A percentile compares a stretch with the other conserved stretches of the same genome.
Evolutionary conservation across 1,140 invertebrate species (phyloP).

Genomic region (Rhyzopertha dominica): DNA sequence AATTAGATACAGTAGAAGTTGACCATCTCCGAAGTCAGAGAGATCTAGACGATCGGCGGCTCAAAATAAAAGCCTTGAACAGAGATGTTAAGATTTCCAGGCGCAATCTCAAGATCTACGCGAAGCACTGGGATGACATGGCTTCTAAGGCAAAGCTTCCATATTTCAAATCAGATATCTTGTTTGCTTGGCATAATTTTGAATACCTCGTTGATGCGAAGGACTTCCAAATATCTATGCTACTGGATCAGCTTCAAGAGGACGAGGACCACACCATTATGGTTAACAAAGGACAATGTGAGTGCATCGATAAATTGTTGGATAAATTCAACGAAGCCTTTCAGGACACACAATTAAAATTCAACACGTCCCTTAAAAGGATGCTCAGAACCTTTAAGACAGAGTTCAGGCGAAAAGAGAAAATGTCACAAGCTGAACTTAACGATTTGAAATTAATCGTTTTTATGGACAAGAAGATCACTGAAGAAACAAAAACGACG

Average conservation of each 20-base stretch:
- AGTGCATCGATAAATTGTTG: constrained; percentile 34
- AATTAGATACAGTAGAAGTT: too few species aligned
- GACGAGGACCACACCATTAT: constrained; percentile 34
- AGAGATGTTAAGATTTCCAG: constrained; percentile 33
- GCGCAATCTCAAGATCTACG: constrained; percentile 27
- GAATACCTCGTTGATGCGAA: constrained; percentile 37
- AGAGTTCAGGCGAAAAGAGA: too few species aligned
- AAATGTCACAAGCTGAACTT: too few species aligned
- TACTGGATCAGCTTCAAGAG: constrained; percentile 36
- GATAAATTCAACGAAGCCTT: constrained; percentile 28
- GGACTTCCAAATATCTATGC: constrained; percentile 37
- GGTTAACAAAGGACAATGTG: constrained; percentile 27
- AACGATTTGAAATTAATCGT: too few species aligned
- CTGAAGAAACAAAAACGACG: too few species aligned
- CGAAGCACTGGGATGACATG: constrained; percentile 37
- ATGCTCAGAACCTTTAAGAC: too few species aligned
- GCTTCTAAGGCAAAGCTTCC: constrained; percentile 30
- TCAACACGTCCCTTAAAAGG: too few species aligned
- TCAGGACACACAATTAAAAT: too few species aligned
- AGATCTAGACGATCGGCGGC: too few species aligned
- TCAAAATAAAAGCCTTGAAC: too few species aligned
- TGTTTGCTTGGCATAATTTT: constrained; percentile 37
- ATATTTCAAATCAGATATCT: constrained; percentile 30
- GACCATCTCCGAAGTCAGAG: too few species aligned
- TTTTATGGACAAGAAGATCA: too few species aligned